These are phyloP conservation scores for Ephestia elutella DNA, from an alignment of 1,140 invertebrate genomes.

Conservation along the genomic window DNA sequence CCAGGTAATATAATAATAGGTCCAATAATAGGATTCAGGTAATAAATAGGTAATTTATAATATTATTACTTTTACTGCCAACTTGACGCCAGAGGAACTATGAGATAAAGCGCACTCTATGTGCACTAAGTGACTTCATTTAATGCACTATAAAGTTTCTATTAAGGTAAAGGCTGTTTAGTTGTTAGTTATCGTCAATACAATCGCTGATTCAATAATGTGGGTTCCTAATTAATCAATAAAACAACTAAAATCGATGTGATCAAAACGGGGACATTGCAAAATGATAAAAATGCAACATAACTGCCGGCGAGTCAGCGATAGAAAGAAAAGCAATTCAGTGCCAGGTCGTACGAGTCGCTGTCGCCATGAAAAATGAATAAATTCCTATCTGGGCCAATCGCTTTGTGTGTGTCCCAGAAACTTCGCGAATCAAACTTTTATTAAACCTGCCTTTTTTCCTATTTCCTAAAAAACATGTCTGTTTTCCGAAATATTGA, in stretches of 20 bases:
- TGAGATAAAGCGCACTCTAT: too few relatives aligned
- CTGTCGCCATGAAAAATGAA: slow-evolving; percentile 69
- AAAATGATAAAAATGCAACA: slow-evolving; percentile 13
- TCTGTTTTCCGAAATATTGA: neutral
- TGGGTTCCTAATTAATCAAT: too few relatives aligned
- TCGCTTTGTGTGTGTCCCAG: slow-evolving; percentile 31
- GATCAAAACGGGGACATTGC: neutral
- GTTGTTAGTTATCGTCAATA: too few relatives aligned
- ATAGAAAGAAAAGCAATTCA: slow-evolving; percentile 54
- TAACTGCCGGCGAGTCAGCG: slow-evolving; percentile 4
- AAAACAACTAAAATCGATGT: neutral
- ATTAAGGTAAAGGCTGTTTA: too few relatives aligned
- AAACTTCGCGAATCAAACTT: slow-evolving; percentile 32
- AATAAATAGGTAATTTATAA: too few relatives aligned
- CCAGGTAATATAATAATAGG: too few relatives aligned
- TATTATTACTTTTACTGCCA: too few relatives aligned
- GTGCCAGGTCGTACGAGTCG: slow-evolving; percentile 63
- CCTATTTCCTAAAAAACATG: neutral
- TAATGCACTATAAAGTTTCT: too few relatives aligned
- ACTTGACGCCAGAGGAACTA: too few relatives aligned
- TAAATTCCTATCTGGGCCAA: slow-evolving; percentile 65
- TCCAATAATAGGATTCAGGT: too few relatives aligned
- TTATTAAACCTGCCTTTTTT: slow-evolving; percentile 8
- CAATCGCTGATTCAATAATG: too few relatives aligned
- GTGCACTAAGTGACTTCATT: too few relatives aligned